phyloP scores from a whole-genome alignment of 2,113 vertebrate species.

The Phalacrocorax brasilianus region DNA sequence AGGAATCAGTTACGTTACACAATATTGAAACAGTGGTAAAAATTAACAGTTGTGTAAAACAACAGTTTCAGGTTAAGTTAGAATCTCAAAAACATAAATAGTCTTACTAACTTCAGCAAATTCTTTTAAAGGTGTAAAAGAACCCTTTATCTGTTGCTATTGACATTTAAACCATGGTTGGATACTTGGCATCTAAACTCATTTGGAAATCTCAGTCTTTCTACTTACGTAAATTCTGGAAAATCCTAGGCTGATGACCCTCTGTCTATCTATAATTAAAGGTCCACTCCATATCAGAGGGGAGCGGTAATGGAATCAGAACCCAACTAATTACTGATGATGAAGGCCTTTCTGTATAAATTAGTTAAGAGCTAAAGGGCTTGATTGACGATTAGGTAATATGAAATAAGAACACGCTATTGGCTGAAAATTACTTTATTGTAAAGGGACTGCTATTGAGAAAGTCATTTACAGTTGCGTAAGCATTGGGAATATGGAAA shows the following conservation, averaged over 20 bases:
- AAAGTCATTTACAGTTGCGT: neutral
- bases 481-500: neutral
- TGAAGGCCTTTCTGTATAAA: neutral
- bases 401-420: neutral
- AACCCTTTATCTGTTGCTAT: neutral
- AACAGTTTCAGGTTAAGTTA: neutral
- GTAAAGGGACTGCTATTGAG: neutral
- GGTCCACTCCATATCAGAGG: neutral
- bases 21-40: constrained; percentile 60
- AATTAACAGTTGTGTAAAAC: constrained; percentile 21
- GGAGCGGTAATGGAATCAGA: neutral
- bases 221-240: neutral
- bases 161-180: neutral
- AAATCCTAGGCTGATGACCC: neutral
- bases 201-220: neutral
- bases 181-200: neutral
- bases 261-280: neutral
- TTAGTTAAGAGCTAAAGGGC: neutral
- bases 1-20: neutral
- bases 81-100: neutral
- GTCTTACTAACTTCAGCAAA: neutral
- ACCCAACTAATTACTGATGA: neutral
- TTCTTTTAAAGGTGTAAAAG: neutral
- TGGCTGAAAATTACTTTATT: constrained; percentile 48
- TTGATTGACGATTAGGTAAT: neutral